These are phyloP conservation scores for Punctoribates punctum DNA, from an alignment of 2,888 invertebrate genomes.

Conservation along the genomic window DNA sequence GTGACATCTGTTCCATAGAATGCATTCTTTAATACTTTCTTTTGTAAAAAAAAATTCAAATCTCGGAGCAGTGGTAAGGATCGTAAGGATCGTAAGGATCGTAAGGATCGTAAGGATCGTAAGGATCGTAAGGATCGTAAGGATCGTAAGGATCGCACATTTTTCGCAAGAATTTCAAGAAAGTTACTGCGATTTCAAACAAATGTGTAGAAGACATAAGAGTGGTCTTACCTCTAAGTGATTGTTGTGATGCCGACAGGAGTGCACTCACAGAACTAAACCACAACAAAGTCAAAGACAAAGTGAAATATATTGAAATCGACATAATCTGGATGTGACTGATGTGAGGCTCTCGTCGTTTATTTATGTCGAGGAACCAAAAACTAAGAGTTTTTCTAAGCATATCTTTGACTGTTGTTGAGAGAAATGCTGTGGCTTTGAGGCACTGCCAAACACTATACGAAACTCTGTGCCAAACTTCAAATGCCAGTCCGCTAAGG, in stretches of 20 bases:
- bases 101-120: no score
- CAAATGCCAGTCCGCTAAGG: constrained; percentile 18
- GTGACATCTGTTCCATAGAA: constrained; percentile 19
- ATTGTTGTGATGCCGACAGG: neutral
- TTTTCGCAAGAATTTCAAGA: neutral
- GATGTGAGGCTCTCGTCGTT: neutral
- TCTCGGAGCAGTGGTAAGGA: neutral
- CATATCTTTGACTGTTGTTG: neutral
- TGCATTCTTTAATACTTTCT: neutral
- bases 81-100: no score
- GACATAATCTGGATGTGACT: neutral
- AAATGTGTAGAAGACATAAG: neutral
- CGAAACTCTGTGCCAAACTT: neutral
- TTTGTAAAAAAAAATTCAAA: neutral
- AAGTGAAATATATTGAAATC: neutral
- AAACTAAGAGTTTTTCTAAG: neutral
- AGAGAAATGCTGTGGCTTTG: neutral
- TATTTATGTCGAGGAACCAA: constrained; percentile 17
- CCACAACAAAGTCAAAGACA: neutral
- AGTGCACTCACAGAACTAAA: neutral
- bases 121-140: no score
- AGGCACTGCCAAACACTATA: neutral
- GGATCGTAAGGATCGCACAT: no score
- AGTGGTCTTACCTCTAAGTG: constrained; percentile 20
- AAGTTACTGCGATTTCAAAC: neutral